Conservation (phyloP, 1,140 invertebrate species). For the Bombus balteatus region DNA sequence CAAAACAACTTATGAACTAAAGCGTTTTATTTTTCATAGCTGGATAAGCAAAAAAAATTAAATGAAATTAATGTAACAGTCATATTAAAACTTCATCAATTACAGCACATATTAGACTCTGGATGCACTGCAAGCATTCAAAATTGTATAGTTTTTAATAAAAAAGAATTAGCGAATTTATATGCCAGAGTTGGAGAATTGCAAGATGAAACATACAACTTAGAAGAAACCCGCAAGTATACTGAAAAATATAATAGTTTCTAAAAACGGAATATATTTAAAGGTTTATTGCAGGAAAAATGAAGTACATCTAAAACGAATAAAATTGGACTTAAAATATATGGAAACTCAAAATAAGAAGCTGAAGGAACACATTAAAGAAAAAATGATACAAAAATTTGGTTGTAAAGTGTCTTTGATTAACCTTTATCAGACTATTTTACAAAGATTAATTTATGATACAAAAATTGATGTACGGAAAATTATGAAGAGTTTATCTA, state of each 20-base stretch:
- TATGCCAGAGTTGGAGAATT: slow-evolving; percentile 86
- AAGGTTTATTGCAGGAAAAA: slow-evolving; percentile 76
- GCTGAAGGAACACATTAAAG: slow-evolving; percentile 81
- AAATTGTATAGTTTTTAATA: slow-evolving; percentile 86
- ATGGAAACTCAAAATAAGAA: slow-evolving; percentile 83
- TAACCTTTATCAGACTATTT: slow-evolving; percentile 83
- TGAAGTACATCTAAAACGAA: slow-evolving; percentile 82
- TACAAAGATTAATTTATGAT: slow-evolving; percentile 83
- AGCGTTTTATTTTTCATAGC: slow-evolving; percentile 76
- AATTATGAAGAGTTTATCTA: slow-evolving; percentile 77
- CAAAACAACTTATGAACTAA: not conserved
- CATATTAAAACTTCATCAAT: slow-evolving; percentile 86
- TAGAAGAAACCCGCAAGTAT: slow-evolving; percentile 85
- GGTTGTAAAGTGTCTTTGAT: slow-evolving; percentile 83
- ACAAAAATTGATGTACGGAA: slow-evolving; percentile 81
- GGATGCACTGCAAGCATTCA: slow-evolving; percentile 82
- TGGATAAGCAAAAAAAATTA: slow-evolving; percentile 87
- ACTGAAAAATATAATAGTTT: not conserved
- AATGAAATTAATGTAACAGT: slow-evolving; percentile 87
- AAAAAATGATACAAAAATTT: slow-evolving; percentile 84
- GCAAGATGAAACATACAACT: slow-evolving; percentile 85
- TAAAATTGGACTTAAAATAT: slow-evolving; percentile 83
- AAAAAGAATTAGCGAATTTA: slow-evolving; percentile 82
- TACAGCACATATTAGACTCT: slow-evolving; percentile 84
- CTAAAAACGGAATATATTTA: not conserved